These are phyloP conservation scores for Lepilemur septentrionalis DNA, from an alignment of 2,797 vertebrate genomes.

Conservation along the genomic window DNA sequence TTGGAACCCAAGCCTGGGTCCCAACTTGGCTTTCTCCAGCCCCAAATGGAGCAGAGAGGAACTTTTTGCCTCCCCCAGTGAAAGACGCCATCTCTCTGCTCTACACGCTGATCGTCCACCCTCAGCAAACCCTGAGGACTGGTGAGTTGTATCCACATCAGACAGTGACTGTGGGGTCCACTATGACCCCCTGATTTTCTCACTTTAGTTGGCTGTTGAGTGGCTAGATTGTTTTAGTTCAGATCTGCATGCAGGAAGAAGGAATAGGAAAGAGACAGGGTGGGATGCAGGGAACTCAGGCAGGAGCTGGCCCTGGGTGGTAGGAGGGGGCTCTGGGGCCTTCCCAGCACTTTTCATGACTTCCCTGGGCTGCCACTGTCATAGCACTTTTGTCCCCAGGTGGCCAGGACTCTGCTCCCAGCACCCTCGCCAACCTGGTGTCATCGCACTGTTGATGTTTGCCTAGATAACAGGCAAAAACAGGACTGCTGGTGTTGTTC, in stretches of 20 bases:
- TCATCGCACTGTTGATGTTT: not conserved
- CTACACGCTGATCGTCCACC: accelerated
- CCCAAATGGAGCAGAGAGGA: accelerated
- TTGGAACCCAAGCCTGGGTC: too few species aligned
- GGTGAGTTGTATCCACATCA: too few species aligned
- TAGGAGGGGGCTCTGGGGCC: not conserved
- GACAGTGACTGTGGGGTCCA: not conserved
- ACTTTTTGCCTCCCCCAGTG: not conserved
- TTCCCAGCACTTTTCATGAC: not conserved
- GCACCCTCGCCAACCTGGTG: accelerated
- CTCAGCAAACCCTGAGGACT: not conserved
- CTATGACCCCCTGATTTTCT: not conserved
- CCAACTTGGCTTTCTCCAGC: not conserved
- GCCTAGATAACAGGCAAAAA: not conserved
- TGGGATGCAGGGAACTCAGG: accelerated
- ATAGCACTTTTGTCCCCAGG: not conserved
- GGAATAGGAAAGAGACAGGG: not conserved
- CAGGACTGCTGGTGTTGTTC: accelerated
- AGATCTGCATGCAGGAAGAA: not conserved
- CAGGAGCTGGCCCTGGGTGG: not conserved
- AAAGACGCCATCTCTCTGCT: not conserved
- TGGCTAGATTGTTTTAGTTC: not conserved
- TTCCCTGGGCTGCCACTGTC: not conserved
- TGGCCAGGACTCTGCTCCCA: not conserved
- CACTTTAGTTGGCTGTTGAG: not conserved